phyloP scores from a whole-genome alignment of 2,888 invertebrate genomes.

The Gerris lacustris region DNA sequence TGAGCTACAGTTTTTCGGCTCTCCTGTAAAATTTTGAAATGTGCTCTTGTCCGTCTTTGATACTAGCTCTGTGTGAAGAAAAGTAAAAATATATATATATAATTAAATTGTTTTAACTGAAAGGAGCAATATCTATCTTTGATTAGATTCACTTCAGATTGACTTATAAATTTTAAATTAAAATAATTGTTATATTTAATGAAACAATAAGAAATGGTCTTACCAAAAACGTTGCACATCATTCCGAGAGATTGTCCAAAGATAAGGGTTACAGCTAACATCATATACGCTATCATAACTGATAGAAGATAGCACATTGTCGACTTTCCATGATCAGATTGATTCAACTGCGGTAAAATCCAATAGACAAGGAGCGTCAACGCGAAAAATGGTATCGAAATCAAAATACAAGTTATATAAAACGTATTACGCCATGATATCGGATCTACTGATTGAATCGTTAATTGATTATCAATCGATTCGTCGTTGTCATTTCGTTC shows the following conservation, averaged over 20 bases:
- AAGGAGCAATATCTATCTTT: too few species aligned
- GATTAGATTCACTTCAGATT: too few species aligned
- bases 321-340: neutral
- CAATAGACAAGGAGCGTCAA: neutral
- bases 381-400: neutral
- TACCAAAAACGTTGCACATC: neutral
- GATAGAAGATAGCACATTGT: neutral
- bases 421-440: neutral
- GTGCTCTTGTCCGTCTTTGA: too few species aligned
- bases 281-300: neutral
- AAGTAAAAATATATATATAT: too few species aligned
- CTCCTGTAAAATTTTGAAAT: too few species aligned
- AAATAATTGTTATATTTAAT: too few species aligned
- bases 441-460: neutral
- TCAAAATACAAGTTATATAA: neutral
- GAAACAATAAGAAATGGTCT: neutral
- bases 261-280: neutral
- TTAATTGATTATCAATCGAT: too few species aligned
- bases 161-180: too few species aligned
- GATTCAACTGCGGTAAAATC: neutral
- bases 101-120: too few species aligned
- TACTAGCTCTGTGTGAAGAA: too few species aligned
- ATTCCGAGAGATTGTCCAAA: neutral
- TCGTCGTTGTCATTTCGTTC: too few species aligned
- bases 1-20: too few species aligned